Conservation (phyloP, 2,113 vertebrate species). For the Phycodurus eques region DNA sequence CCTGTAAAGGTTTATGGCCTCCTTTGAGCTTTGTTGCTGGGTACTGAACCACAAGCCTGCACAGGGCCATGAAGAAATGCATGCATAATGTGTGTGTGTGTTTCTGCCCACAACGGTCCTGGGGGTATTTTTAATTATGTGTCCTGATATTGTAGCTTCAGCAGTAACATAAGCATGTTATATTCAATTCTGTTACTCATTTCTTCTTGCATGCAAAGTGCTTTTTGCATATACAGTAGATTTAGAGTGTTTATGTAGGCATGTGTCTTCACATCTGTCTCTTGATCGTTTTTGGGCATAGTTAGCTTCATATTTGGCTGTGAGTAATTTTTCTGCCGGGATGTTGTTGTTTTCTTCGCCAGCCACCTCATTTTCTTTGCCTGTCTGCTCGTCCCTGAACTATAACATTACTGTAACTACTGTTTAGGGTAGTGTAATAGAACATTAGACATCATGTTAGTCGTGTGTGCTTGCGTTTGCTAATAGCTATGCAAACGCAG, state of each 20-base stretch:
- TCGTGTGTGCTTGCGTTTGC: constrained; percentile 15
- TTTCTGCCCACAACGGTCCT: constrained; percentile 29
- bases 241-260: constrained; percentile 3
- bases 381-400: constrained; percentile 19
- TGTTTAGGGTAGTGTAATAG: constrained; percentile 49
- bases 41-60: constrained; percentile 60
- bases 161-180: constrained; percentile 18
- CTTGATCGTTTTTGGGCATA: constrained; percentile 1
- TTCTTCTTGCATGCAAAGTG: constrained; percentile 4
- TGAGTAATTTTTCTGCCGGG: constrained; percentile 40
- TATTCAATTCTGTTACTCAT: neutral
- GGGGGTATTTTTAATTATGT: constrained; percentile 25
- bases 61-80: constrained; percentile 38
- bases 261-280: constrained; percentile 7
- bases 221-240: constrained; percentile 1
- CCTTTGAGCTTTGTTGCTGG: constrained; percentile 65
- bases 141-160: constrained; percentile 30
- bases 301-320: constrained; percentile 25
- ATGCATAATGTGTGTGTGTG: constrained; percentile 19
- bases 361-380: constrained; percentile 34
- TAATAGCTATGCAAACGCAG: neutral
- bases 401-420: constrained; percentile 39
- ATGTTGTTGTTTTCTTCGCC: constrained; percentile 52
- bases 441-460: constrained; percentile 26
- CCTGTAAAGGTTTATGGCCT: constrained; percentile 57